Evolutionary conservation across 2,888 invertebrate species (phyloP).

Genomic region (Dermolepida albohirtum): DNA sequence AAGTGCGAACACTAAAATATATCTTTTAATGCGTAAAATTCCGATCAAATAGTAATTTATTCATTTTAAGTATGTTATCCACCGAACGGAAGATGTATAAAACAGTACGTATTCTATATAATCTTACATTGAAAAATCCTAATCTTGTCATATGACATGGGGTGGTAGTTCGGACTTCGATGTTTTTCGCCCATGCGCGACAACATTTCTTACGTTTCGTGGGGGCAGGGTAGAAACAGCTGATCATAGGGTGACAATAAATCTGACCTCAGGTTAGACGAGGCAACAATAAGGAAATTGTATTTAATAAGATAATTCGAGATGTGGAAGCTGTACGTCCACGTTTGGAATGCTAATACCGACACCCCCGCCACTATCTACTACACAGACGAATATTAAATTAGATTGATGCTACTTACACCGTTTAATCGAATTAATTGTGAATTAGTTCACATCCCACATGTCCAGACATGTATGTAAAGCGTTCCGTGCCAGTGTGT

Average conservation of each 20-base stretch:
- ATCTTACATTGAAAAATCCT: slow-evolving; percentile 18
- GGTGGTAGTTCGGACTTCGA: slow-evolving; percentile 31
- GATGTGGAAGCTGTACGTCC: slow-evolving; percentile 45
- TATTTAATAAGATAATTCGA: slow-evolving; percentile 61
- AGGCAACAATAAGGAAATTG: slow-evolving; percentile 58
- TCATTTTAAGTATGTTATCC: background rate
- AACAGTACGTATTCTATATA: slow-evolving; percentile 4
- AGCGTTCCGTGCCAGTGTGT: slow-evolving; percentile 34
- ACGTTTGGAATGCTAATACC: slow-evolving; percentile 49
- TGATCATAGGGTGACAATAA: slow-evolving; percentile 53
- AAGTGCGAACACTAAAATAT: too few species aligned
- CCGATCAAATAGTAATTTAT: background rate
- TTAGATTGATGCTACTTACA: slow-evolving; percentile 54
- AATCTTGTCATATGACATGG: slow-evolving; percentile 42
- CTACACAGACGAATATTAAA: slow-evolving; percentile 41
- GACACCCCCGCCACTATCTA: slow-evolving; percentile 48
- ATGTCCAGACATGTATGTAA: slow-evolving; percentile 51
- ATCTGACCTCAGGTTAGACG: slow-evolving; percentile 59
- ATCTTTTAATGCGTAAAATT: too few species aligned
- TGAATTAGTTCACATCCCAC: slow-evolving; percentile 49
- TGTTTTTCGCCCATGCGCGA: slow-evolving; percentile 30
- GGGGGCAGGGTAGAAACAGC: slow-evolving; percentile 46
- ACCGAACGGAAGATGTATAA: background rate
- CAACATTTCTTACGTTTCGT: slow-evolving; percentile 6
- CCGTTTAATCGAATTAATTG: slow-evolving; percentile 54